phyloP scores from a whole-genome alignment of 2,888 invertebrate species.

The Omphaloscelis lunosa region DNA sequence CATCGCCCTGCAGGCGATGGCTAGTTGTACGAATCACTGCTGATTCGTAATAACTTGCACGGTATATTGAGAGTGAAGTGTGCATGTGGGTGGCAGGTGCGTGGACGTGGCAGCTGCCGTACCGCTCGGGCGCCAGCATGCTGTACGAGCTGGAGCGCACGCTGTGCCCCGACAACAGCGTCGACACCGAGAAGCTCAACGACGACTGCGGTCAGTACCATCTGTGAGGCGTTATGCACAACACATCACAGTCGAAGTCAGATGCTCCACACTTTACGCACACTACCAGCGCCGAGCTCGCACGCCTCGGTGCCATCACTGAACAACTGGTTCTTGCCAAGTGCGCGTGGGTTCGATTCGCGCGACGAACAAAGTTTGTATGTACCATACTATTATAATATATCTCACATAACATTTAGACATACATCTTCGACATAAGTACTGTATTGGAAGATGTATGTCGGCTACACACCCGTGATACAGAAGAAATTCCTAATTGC shows the following conservation, averaged over 20 bases:
- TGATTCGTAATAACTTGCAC: not conserved
- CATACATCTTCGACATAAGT: too few relatives aligned
- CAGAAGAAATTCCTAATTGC: not conserved
- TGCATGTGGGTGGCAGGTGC: constrained; percentile 77
- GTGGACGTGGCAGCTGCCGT: constrained; percentile 87
- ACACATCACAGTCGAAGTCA: not conserved
- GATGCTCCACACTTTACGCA: not conserved
- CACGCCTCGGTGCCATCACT: not conserved
- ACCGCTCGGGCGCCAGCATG: constrained; percentile 69
- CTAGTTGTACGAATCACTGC: too few relatives aligned
- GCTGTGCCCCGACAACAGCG: constrained; percentile 80
- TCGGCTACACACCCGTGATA: not conserved
- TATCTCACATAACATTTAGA: too few relatives aligned
- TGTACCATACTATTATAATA: not conserved
- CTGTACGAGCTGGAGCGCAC: constrained; percentile 82
- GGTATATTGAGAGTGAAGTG: not conserved
- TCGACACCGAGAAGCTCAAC: constrained; percentile 47
- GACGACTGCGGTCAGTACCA: constrained; percentile 74
- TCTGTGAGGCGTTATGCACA: not conserved
- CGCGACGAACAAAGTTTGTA: not conserved
- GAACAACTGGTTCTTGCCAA: not conserved
- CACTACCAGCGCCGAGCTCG: not conserved
- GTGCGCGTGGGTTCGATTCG: not conserved
- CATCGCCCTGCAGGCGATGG: too few relatives aligned
- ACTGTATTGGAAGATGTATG: not conserved